Evolutionary conservation across 1,140 invertebrate species (phyloP).

Genomic region (Lutraria rhynchaena): DNA sequence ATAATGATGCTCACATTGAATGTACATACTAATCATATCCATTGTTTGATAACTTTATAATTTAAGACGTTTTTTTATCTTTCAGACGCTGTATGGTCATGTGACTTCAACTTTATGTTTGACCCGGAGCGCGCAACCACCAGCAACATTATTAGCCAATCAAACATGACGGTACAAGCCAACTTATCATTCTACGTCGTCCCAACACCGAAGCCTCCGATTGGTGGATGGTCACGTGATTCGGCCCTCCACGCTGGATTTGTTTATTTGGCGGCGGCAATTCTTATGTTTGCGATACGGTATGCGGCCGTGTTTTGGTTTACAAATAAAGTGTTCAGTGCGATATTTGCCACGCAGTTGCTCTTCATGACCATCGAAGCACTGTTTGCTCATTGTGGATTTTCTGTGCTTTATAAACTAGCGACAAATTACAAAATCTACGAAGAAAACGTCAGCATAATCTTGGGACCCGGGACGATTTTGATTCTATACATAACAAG

Average conservation of each 20-base stretch:
- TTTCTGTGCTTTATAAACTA: conserved; percentile 71
- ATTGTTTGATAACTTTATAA: too few species aligned
- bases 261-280: conserved; percentile 71
- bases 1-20: too few species aligned
- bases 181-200: conserved; percentile 62
- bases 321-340: conserved; percentile 72
- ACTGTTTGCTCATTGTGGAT: conserved; percentile 68
- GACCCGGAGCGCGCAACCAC: conserved; percentile 53
- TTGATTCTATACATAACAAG: conserved; percentile 69
- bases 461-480: conserved; percentile 54
- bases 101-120: conserved; percentile 74
- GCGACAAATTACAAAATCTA: conserved; percentile 63
- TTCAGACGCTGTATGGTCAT: conserved; percentile 73
- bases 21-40: too few species aligned
- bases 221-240: conserved; percentile 56
- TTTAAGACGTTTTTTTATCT: conserved; percentile 54
- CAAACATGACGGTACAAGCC: conserved; percentile 65
- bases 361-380: conserved; percentile 66
- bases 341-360: conserved; percentile 72
- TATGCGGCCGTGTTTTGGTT: conserved; percentile 78
- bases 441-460: conserved; percentile 62
- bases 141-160: conserved; percentile 65
- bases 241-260: conserved; percentile 67
- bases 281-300: conserved; percentile 68
- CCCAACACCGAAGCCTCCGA: conserved; percentile 54